phyloP scores from a whole-genome alignment of 1,140 invertebrate genomes.

The Achroia grisella region DNA sequence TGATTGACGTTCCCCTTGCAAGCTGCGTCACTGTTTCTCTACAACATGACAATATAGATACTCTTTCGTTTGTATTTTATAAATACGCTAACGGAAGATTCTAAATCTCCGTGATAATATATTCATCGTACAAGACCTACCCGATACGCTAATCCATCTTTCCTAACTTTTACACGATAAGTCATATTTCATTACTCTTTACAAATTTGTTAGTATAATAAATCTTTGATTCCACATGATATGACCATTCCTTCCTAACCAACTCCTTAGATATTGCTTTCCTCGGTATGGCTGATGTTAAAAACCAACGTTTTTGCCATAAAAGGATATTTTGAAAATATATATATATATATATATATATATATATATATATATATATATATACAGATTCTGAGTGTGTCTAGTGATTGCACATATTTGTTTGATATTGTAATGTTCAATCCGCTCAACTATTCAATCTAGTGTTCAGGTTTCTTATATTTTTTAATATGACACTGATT shows the following conservation, averaged over 20 bases:
- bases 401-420: conserved; percentile 40
- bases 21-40: conserved; percentile 7
- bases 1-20: neutral
- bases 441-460: conserved; percentile 8
- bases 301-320: conserved; percentile 16
- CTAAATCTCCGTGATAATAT: conserved; percentile 58
- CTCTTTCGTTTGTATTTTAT: conserved; percentile 54
- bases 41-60: conserved; percentile 15
- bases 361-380: conserved; percentile 21
- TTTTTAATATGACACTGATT: conserved; percentile 49
- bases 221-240: conserved; percentile 62
- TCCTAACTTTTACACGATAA: conserved; percentile 43
- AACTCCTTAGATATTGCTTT: conserved; percentile 56
- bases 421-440: conserved; percentile 23
- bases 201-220: conserved; percentile 48
- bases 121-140: conserved; percentile 53
- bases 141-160: conserved; percentile 38
- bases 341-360: conserved; percentile 5
- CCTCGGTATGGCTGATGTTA: conserved; percentile 27
- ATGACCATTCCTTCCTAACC: conserved; percentile 58
- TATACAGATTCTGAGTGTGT: conserved; percentile 23
- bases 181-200: conserved; percentile 45
- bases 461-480: conserved; percentile 15
- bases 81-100: conserved; percentile 67
- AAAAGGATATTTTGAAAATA: conserved; percentile 6